Conservation (phyloP, 2,797 vertebrate genomes). For the Myripristis jacobus region DNA sequence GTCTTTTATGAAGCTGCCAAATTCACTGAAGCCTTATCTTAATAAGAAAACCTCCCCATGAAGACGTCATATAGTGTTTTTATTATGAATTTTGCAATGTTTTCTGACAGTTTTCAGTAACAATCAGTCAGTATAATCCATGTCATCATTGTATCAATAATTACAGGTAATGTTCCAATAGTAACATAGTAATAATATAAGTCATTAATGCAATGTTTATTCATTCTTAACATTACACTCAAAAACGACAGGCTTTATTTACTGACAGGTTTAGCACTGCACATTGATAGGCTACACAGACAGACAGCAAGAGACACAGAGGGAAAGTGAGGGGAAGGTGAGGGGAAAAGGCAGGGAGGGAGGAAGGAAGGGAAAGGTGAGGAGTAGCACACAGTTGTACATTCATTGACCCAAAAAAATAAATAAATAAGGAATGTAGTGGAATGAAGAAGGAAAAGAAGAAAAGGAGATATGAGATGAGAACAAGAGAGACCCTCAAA, state of each 20-base stretch:
- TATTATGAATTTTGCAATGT: constrained; percentile 87
- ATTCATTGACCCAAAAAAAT: constrained; percentile 75
- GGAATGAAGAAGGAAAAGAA: constrained; percentile 39
- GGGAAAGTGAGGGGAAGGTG: constrained; percentile 62
- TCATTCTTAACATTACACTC: constrained; percentile 86
- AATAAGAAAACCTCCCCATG: constrained; percentile 55
- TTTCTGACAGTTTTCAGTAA: constrained; percentile 84
- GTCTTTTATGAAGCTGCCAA: too few species aligned
- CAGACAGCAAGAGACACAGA: constrained; percentile 84
- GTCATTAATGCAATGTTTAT: constrained; percentile 84
- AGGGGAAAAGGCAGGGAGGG: constrained; percentile 42
- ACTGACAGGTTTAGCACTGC: constrained; percentile 88
- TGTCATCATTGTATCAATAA: constrained; percentile 82
- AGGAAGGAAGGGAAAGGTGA: constrained; percentile 48
- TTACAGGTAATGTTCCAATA: constrained; percentile 81
- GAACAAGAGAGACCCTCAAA: constrained; percentile 37
- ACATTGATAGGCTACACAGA: constrained; percentile 87
- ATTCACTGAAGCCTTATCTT: too few species aligned
- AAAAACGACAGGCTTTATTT: constrained; percentile 88
- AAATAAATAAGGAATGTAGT: constrained; percentile 43
- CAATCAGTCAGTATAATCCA: constrained; percentile 83
- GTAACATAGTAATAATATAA: constrained; percentile 85
- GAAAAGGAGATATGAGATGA: constrained; percentile 49
- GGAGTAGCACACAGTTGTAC: constrained; percentile 79
- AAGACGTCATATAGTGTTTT: constrained; percentile 85